Percentiles rank a stretch among this genome's conserved stretches.
These are phyloP conservation scores for Agrilus planipennis DNA, from an alignment of 1,140 invertebrate genomes.

Conservation along the genomic window DNA sequence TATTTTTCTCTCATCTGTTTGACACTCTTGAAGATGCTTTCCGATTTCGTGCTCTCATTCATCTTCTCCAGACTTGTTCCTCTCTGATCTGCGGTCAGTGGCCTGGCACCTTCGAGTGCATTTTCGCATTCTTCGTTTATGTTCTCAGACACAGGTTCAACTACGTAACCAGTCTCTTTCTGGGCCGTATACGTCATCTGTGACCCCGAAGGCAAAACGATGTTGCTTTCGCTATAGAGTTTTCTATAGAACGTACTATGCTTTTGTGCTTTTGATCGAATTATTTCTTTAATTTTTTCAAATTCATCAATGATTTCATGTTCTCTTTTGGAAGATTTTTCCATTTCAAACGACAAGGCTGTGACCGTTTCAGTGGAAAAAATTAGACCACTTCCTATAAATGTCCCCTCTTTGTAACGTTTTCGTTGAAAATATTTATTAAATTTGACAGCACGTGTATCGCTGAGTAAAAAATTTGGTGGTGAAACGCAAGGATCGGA, in stretches of 20 bases:
- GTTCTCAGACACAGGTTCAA: background rate
- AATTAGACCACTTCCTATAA: background rate
- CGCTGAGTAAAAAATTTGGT: background rate
- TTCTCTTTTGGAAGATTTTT: background rate
- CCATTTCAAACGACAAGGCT: constrained; percentile 3
- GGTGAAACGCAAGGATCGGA: constrained; percentile 3
- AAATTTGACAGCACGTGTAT: background rate
- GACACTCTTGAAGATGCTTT: constrained; percentile 23
- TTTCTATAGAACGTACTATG: constrained; percentile 18
- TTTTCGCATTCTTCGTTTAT: background rate
- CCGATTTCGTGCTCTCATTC: constrained; percentile 11
- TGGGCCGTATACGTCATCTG: constrained; percentile 23
- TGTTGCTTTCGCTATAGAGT: constrained; percentile 9
- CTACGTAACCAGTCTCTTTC: too few species aligned
- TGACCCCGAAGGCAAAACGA: background rate
- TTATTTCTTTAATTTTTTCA: constrained; percentile 14
- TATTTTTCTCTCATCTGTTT: constrained; percentile 24
- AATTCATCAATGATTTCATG: constrained; percentile 1
- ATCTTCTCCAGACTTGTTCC: constrained; percentile 22
- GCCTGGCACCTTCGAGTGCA: background rate
- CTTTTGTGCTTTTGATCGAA: constrained; percentile 17
- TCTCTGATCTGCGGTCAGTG: constrained; percentile 9
- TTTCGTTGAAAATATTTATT: background rate
- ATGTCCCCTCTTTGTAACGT: background rate
- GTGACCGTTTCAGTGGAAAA: constrained; percentile 1